A percentile compares a stretch with the other conserved stretches of the same genome.
These are phyloP conservation scores for Chloroclystis v-ata DNA, from an alignment of 2,888 invertebrate genomes.

Conservation along the genomic window DNA sequence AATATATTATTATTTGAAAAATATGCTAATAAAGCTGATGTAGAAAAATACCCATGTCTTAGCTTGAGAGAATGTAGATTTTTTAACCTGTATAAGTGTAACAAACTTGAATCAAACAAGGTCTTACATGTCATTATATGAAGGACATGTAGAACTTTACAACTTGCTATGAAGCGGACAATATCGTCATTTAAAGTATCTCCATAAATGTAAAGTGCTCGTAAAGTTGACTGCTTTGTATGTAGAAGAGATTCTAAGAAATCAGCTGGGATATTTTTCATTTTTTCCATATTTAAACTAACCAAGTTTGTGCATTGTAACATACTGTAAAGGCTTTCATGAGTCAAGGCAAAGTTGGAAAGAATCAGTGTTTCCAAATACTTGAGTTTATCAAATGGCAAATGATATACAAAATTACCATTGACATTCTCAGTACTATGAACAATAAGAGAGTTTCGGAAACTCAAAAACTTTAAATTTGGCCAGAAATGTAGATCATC, in stretches of 20 bases:
- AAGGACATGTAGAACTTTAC: constrained; percentile 61
- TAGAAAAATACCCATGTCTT: constrained; percentile 74
- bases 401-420: constrained; percentile 70
- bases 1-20: constrained; percentile 71
- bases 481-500: constrained; percentile 73
- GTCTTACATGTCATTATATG: constrained; percentile 76
- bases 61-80: constrained; percentile 69
- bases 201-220: constrained; percentile 71
- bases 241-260: constrained; percentile 67
- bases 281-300: constrained; percentile 75
- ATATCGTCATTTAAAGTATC: constrained; percentile 74
- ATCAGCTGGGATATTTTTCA: constrained; percentile 74
- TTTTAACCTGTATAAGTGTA: constrained; percentile 64
- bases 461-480: constrained; percentile 71
- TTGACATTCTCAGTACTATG: constrained; percentile 66
- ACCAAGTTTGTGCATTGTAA: constrained; percentile 66
- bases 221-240: constrained; percentile 60
- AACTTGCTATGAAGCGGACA: constrained; percentile 63
- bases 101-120: constrained; percentile 71
- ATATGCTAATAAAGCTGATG: constrained; percentile 67
- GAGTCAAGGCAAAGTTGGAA: constrained; percentile 73
- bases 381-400: constrained; percentile 70
- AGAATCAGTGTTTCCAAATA: constrained; percentile 65
- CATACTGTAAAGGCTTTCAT: constrained; percentile 69
- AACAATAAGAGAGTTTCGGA: constrained; percentile 72